Evolutionary conservation across 2,888 invertebrate species (phyloP), one percentile per base, ranked within the genome.

Genomic region (Rugalucina vietnamica): DNA sequence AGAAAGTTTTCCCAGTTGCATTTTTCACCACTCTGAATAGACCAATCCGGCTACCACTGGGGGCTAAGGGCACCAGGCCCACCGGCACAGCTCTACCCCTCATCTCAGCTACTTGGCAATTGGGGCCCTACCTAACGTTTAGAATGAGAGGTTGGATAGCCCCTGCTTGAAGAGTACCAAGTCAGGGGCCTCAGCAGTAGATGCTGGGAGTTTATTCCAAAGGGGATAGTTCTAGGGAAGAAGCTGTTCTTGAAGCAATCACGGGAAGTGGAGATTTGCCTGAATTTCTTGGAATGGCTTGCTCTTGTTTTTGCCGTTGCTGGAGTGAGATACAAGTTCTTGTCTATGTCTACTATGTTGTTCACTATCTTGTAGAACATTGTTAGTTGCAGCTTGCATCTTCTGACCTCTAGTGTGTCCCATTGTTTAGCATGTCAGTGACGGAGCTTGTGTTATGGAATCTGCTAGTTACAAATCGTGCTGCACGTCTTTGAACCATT

Each of bases 391-490:
- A 69, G n/a, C 21, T 70, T 70, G 32, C 36, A 24, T 29, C 70
- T n/a, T 39, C 70, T 37, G 2, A 14, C 24, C 29, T 70, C 70
- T 4, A 70, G 37, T n/a, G 70, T 14, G 8, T 70, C 70, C 70
- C 70, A n/a, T 37, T 70, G 60, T 8, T 29, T 4, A 32, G n/a
- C n/a, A n/a, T 60, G 43, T 8, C 8, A 12, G 43, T 12, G 27
- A 72, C 81, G n/a, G 37, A 72, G 76, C 73, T 76, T 3, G 72
- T 81, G 65, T 81, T 81, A 14, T 57, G 34, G 34, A 65, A 77
- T 21, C 50, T 29, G 36, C 72, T 76, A 10, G 76, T 57, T 49
- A 37, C 37, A 24, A 60, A 81, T 10, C 72, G 27, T 8, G 80
- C 80, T 10, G 75, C 77, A 36, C 76, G 12, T 2, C 76, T 27